These are phyloP conservation scores for Agrochola lychnidis DNA, from an alignment of 2,888 invertebrate genomes.

Conservation along the genomic window DNA sequence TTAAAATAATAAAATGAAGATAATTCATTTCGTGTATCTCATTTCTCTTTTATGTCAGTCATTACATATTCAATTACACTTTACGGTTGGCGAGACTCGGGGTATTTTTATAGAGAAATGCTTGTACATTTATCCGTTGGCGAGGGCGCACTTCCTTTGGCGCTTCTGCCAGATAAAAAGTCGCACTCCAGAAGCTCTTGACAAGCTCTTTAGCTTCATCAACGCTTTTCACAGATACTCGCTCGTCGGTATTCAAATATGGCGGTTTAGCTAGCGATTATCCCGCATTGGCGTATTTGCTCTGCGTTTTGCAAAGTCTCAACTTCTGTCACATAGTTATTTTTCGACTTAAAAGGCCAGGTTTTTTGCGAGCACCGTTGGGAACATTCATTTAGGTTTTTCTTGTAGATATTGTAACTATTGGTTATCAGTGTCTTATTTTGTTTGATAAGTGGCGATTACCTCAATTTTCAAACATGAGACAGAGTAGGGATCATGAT, in stretches of 20 bases:
- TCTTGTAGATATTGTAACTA: neutral
- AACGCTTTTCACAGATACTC: conserved; percentile 72
- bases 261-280: conserved; percentile 69
- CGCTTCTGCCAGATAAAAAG: conserved; percentile 62
- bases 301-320: conserved; percentile 21
- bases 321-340: conserved; percentile 2
- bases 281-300: conserved; percentile 62
- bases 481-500: neutral
- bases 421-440: neutral
- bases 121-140: conserved; percentile 37
- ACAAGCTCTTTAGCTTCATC: conserved; percentile 71
- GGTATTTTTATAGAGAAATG: conserved; percentile 52
- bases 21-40: conserved; percentile 49
- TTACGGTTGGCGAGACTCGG: conserved; percentile 33
- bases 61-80: conserved; percentile 64
- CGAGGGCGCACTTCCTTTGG: conserved; percentile 45
- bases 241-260: conserved; percentile 63
- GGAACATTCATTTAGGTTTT: neutral
- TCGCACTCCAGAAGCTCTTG: conserved; percentile 59
- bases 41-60: conserved; percentile 57
- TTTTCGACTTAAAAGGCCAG: conserved; percentile 1
- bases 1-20: conserved; percentile 52
- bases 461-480: conserved; percentile 14
- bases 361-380: neutral
- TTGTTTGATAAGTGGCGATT: neutral